Evolutionary conservation across 2,113 vertebrate genomes (phyloP), one percentile per base, ranked within the genome.

Genomic region (Malurus melanocephalus): DNA sequence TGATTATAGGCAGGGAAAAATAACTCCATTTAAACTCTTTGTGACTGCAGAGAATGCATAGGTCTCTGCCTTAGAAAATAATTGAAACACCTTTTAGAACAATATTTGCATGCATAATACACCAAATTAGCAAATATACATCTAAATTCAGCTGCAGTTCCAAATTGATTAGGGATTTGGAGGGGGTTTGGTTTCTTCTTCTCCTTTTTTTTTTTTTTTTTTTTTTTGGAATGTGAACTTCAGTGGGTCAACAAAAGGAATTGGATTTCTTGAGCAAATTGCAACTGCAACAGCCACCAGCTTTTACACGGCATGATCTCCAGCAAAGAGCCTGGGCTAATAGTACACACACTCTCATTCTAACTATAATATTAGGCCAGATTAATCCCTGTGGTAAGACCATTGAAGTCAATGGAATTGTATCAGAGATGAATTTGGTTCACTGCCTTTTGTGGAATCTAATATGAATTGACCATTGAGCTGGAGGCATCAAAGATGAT

Each of bases 1-100:
- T 93, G 98, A 99, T 98, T 99, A 99, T 98, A 98, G 98, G 97
- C 98, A 98, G 98, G 98, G 99, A 99, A 99, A 98, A 99, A 99
- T 98, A 99, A 99, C 98, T 98, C 98, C 98, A 98, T 99, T 99
- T 99, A 99, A 98, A 98, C 98, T 98, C 98, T 99, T 99, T 99
- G 98, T 98, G 97, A 95, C 96, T 96, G 97, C 75, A 80, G 97
- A 99, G 98, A 99, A 98, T 98, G 98, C 98, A 98, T 98, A 98
- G 98, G 98, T 98, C 98, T 96, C 97, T 98, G 98, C 98, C 97
- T 97, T 94, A 93, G 97, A 98, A 97, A 97, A 98, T 97, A 97
- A 97, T 97, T 98, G 97, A 97, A 98, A 98, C 97, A 97, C 97
- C 97, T 98, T 98, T 97, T 97, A 97, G 97, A 93, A 95, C 93